Percentiles rank a stretch among this genome's conserved stretches.
Conservation (phyloP, 2,113 vertebrate genomes). For the Chaetodon trifascialis region DNA sequence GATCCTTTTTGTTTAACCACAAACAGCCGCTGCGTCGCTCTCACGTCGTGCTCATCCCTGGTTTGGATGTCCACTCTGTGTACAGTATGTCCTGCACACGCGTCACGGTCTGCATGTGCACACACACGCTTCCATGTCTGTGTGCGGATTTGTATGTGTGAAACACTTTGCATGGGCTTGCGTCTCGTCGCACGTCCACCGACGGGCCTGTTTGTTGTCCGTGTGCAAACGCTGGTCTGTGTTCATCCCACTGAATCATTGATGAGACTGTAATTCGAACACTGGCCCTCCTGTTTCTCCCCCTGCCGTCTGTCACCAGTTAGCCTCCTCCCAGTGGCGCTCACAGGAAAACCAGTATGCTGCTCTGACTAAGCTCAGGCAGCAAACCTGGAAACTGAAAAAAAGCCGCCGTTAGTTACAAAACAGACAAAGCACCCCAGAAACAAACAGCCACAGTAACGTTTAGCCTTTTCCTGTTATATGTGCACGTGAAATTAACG, state of each 20-base stretch:
- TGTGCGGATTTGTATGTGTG: slow-evolving; percentile 15
- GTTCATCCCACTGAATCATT: slow-evolving; percentile 77
- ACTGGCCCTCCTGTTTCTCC: slow-evolving; percentile 38
- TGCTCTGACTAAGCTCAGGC: slow-evolving; percentile 27
- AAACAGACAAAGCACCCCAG: slow-evolving; percentile 5
- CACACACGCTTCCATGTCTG: neutral
- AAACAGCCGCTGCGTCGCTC: too few species aligned
- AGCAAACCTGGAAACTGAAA: slow-evolving; percentile 33
- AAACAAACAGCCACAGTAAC: slow-evolving; percentile 6
- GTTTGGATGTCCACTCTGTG: neutral
- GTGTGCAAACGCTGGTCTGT: slow-evolving; percentile 16
- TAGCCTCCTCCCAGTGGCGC: slow-evolving; percentile 28
- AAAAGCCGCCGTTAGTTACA: neutral
- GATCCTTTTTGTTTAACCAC: too few species aligned
- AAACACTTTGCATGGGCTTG: neutral
- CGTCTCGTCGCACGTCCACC: slow-evolving; percentile 42
- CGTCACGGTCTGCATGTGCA: neutral
- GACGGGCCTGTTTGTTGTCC: slow-evolving; percentile 58
- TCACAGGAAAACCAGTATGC: slow-evolving; percentile 52
- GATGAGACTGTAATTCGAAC: slow-evolving; percentile 79
- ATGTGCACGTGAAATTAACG: neutral
- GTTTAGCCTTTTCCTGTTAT: neutral
- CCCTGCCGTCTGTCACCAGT: slow-evolving; percentile 54
- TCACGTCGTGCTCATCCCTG: too few species aligned
- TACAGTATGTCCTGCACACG: neutral